Evolutionary conservation across 2,797 vertebrate species (phyloP).

Genomic region (Champsocephalus gunnari): DNA sequence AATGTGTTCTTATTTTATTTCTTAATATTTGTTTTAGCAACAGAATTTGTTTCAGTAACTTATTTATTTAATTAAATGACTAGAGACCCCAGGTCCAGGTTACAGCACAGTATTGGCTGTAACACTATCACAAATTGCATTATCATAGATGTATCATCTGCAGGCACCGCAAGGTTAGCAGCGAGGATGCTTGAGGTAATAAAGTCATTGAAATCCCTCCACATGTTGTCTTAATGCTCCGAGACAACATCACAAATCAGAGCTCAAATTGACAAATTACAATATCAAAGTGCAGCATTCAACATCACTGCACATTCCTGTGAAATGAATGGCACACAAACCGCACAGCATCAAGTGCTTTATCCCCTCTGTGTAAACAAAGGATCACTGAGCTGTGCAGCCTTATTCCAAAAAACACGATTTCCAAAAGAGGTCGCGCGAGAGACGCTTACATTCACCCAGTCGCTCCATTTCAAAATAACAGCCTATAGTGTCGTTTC

Average conservation of each 20-base stretch:
- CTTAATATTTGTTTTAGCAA: too few species aligned
- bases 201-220: constrained; percentile 32
- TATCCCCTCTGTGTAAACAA: constrained; percentile 73
- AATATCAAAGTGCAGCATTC: constrained; percentile 18
- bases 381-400: constrained; percentile 78
- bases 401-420: constrained; percentile 75
- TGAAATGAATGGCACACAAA: constrained; percentile 22
- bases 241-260: neutral
- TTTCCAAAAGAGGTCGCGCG: constrained; percentile 83
- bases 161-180: constrained; percentile 67
- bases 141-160: constrained; percentile 54
- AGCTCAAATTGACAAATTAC: neutral
- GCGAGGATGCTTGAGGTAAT: constrained; percentile 46
- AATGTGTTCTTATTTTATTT: too few species aligned
- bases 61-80: too few species aligned
- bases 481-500: constrained; percentile 16
- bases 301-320: constrained; percentile 32
- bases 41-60: too few species aligned
- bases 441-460: constrained; percentile 73
- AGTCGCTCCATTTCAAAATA: constrained; percentile 42
- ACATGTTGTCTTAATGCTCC: neutral
- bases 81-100: too few species aligned
- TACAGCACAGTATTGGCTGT: too few species aligned
- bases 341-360: constrained; percentile 49
- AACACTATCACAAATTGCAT: too few species aligned